Percentiles rank a stretch among this genome's conserved stretches.
These are phyloP conservation scores for Syngnathoides biaculeatus DNA, from an alignment of 2,113 vertebrate genomes.

Conservation along the genomic window DNA sequence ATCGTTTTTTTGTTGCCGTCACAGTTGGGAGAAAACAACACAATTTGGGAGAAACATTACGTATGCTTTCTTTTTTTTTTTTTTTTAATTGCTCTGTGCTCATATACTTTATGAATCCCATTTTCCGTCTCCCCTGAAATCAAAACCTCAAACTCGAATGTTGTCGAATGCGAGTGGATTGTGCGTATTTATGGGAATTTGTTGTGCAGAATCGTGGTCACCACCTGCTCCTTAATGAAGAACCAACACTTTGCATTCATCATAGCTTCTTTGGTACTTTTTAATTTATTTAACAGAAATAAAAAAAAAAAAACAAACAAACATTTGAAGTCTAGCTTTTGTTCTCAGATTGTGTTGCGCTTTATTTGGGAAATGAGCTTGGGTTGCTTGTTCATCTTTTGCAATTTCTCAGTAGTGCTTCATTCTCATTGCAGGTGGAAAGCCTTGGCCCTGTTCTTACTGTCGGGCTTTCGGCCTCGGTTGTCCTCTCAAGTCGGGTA, in stretches of 20 bases:
- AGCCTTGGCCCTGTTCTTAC: neutral
- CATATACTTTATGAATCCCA: neutral
- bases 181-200: conserved; percentile 34
- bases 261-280: conserved; percentile 61
- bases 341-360: neutral
- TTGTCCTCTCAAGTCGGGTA: neutral
- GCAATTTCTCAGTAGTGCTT: neutral
- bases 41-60: neutral
- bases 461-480: neutral
- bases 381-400: neutral
- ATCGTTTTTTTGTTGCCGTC: neutral
- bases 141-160: neutral
- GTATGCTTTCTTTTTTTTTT: neutral
- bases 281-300: conserved; percentile 80
- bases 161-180: conserved; percentile 25
- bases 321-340: neutral
- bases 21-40: neutral
- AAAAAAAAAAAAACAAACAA: too few relatives aligned
- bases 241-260: conserved; percentile 50
- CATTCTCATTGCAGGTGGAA: neutral
- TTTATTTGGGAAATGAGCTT: neutral
- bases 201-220: conserved; percentile 41
- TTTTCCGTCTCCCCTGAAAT: neutral
- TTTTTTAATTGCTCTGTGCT: neutral
- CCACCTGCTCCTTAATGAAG: conserved; percentile 24